phyloP scores from a whole-genome alignment of 2,888 invertebrate species.

The Watsonalla binaria region DNA sequence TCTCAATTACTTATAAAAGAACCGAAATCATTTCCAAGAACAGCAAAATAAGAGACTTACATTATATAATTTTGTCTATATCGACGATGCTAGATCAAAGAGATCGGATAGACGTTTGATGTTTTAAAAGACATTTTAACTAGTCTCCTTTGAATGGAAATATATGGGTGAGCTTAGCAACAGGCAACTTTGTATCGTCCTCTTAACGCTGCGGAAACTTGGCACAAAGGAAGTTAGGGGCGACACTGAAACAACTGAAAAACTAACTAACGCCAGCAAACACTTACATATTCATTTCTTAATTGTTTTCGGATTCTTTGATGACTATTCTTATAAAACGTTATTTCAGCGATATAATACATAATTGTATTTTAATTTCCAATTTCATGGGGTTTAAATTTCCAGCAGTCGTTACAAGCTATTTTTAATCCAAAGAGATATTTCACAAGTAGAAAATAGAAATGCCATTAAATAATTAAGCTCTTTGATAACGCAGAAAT shows the following conservation, averaged over 20 bases:
- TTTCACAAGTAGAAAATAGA: neutral
- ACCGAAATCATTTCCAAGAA: neutral
- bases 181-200: constrained; percentile 39
- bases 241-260: constrained; percentile 36
- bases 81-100: constrained; percentile 70
- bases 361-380: neutral
- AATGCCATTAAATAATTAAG: neutral
- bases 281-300: constrained; percentile 15
- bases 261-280: constrained; percentile 32
- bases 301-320: constrained; percentile 10
- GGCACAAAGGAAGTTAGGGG: constrained; percentile 40
- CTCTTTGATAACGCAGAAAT: neutral
- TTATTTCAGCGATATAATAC: neutral
- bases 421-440: too few species aligned
- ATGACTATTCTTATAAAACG: neutral
- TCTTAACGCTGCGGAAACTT: constrained; percentile 37
- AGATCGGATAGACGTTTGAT: constrained; percentile 60
- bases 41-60: constrained; percentile 7
- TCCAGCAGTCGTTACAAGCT: too few species aligned
- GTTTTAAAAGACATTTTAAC: constrained; percentile 60
- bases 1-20: neutral
- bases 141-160: constrained; percentile 55
- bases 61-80: constrained; percentile 47
- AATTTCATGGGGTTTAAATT: neutral
- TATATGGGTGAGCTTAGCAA: constrained; percentile 42